Evolutionary conservation across 1,140 invertebrate genomes (phyloP).

Genomic region (Macrobrachium rosenbergii): DNA sequence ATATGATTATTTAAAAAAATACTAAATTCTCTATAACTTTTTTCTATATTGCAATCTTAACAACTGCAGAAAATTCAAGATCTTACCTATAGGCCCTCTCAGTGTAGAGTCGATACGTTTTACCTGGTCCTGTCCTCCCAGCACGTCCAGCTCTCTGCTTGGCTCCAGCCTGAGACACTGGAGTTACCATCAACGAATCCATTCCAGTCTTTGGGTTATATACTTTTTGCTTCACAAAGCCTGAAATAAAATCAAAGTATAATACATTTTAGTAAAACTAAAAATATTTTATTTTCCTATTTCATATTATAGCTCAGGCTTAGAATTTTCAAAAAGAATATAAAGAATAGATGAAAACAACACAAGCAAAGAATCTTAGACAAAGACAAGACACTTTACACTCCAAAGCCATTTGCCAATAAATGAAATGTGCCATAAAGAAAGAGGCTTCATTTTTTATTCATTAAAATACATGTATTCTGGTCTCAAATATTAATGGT

Average conservation of each 20-base stretch:
- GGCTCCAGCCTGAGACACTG: constrained; percentile 98
- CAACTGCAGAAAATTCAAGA: neutral
- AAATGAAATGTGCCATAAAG: no score
- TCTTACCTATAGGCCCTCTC: constrained; percentile 88
- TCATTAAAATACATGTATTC: no score
- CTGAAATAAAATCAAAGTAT: constrained; percentile 30
- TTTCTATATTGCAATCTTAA: neutral
- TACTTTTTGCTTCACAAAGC: constrained; percentile 99
- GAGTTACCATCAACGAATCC: constrained; percentile 98
- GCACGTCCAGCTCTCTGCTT: constrained; percentile 97
- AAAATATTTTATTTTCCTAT: no score
- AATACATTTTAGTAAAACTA: neutral
- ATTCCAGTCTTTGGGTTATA: constrained; percentile 99
- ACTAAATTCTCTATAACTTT: neutral
- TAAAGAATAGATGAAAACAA: no score
- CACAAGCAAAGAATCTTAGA: no score
- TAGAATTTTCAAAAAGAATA: neutral
- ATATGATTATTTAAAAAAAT: no score
- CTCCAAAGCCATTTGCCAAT: no score
- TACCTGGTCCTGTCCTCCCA: constrained; percentile 97
- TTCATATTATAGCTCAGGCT: no score
- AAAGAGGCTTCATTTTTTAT: no score
- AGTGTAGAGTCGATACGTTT: constrained; percentile 98
- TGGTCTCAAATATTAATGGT: no score
- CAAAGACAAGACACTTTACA: no score